A percentile compares a stretch with the other conserved stretches of the same genome.
phyloP scores from a whole-genome alignment of 2,797 vertebrate genomes.

The Helarctos malayanus region DNA sequence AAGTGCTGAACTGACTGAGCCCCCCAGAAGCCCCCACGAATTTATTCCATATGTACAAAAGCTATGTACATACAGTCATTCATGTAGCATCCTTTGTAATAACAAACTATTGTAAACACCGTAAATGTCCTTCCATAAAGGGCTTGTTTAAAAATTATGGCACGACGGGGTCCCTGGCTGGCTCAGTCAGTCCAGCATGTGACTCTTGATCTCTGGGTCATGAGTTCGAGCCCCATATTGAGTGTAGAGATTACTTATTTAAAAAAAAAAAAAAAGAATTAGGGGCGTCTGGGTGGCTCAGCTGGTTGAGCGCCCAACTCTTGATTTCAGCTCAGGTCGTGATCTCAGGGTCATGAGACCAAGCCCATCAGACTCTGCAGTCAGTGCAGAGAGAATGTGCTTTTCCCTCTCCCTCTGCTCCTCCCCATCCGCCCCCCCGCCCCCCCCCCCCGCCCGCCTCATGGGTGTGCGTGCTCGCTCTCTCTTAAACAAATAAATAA shows the following conservation, averaged over 20 bases:
- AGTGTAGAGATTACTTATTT: no score
- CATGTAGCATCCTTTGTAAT: not conserved
- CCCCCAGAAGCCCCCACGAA: not conserved
- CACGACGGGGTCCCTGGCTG: not conserved
- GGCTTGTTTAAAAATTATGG: not conserved
- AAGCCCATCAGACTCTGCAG: not conserved
- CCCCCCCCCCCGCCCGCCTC: no score
- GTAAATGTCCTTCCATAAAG: not conserved
- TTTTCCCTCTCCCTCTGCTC: not conserved
- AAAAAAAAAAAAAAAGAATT: no score
- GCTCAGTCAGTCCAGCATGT: not conserved
- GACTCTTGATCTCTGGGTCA: no score
- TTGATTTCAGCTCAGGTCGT: not conserved
- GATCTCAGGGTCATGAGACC: not conserved
- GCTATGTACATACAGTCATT: not conserved
- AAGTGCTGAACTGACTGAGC: no score
- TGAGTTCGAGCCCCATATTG: no score
- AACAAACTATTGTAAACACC: constrained; percentile 13
- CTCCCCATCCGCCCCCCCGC: not conserved
- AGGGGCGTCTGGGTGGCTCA: not conserved
- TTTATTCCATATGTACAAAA: not conserved
- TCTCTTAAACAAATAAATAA: not conserved
- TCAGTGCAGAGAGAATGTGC: not conserved
- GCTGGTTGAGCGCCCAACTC: not conserved
- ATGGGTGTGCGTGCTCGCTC: no score